These are phyloP conservation scores for Acinonyx jubatus DNA, from an alignment of 2,113 vertebrate genomes.

Conservation along the genomic window DNA sequence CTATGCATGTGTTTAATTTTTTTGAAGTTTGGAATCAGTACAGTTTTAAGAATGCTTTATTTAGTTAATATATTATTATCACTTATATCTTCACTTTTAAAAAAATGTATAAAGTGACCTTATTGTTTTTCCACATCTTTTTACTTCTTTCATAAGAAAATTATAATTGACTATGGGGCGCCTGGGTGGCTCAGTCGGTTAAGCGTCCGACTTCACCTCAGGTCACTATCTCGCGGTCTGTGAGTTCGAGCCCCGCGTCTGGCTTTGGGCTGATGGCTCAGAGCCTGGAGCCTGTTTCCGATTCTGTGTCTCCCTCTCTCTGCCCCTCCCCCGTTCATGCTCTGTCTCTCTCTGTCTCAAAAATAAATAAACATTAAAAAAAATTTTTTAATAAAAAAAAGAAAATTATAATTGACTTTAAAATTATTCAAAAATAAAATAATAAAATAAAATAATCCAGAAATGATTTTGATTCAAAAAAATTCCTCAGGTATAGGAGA, in stretches of 20 bases:
- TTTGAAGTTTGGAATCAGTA: neutral
- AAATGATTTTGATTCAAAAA: neutral
- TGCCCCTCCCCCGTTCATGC: too few relatives aligned
- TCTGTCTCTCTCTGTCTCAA: too few relatives aligned
- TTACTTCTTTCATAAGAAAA: neutral
- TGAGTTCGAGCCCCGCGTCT: fast-evolving
- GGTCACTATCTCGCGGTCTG: fast-evolving
- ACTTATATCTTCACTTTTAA: neutral
- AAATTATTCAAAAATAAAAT: neutral
- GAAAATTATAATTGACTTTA: neutral
- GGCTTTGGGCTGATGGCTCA: too few relatives aligned
- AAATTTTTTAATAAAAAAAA: neutral
- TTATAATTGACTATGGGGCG: neutral
- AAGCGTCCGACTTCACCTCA: too few relatives aligned
- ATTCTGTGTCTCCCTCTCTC: too few relatives aligned
- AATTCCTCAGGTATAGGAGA: neutral
- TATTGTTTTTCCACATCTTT: neutral
- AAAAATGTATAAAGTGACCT: neutral
- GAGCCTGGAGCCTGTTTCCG: too few relatives aligned
- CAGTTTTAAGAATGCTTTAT: neutral
- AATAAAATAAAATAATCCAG: neutral
- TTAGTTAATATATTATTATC: neutral
- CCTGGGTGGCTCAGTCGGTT: too few relatives aligned
- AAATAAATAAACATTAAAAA: too few relatives aligned
- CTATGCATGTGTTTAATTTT: neutral